A percentile compares a stretch with the other conserved stretches of the same genome.
phyloP scores from a whole-genome alignment of 2,113 vertebrate genomes.

The Anoura caudifer region DNA sequence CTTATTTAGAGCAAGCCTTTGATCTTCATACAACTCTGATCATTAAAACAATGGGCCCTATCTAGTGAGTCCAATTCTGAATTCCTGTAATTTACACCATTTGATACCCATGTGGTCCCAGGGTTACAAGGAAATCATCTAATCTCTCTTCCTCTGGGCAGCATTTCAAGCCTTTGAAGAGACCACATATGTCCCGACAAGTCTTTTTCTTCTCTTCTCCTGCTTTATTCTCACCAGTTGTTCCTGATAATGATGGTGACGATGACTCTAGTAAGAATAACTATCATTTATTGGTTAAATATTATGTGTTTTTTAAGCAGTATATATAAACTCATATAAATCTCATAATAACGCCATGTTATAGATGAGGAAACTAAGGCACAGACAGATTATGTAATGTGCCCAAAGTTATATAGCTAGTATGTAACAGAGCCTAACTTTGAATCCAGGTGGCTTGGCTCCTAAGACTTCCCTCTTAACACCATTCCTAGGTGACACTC shows the following conservation, averaged over 20 bases:
- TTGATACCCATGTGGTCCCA: conserved; percentile 30
- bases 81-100: conserved; percentile 16
- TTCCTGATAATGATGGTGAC: background rate
- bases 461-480: background rate
- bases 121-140: conserved; percentile 23
- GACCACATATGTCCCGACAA: background rate
- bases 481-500: background rate
- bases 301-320: background rate
- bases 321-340: background rate
- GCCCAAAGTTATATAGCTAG: background rate
- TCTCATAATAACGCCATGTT: background rate
- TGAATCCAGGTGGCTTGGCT: background rate
- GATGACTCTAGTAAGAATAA: background rate
- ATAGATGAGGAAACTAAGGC: background rate
- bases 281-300: background rate
- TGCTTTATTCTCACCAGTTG: conserved; percentile 7
- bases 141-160: conserved; percentile 41
- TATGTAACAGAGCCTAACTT: background rate
- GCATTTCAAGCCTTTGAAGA: conserved; percentile 60
- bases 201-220: background rate
- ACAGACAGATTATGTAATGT: background rate
- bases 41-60: background rate
- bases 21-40: conserved; percentile 26
- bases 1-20: conserved; percentile 25
- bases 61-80: background rate